Evolutionary conservation across 1,140 invertebrate species (phyloP), one percentile per base, ranked within the genome.

Genomic region (Bombus sibiricus): DNA sequence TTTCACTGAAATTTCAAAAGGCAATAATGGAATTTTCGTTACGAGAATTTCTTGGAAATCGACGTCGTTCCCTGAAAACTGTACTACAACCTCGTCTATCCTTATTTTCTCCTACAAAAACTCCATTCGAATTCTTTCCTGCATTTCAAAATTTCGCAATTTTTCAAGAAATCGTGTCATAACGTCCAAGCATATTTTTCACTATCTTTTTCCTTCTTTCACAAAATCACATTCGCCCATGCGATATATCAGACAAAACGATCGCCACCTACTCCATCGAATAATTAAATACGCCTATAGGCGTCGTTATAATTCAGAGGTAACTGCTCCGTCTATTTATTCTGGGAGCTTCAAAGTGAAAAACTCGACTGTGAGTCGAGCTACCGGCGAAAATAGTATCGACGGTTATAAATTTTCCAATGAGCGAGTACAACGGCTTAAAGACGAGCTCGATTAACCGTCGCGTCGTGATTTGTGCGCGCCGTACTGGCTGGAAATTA

Each of bases 361-460:
- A 53, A 22, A 22, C 47, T 53, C 47, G 6, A 22, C 47, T 18
- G 6, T 6, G 47, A 53, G 47, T 22, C 3, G 32, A 25, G 15
- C 15, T 8, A 6, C 41, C 5, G 3, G 39, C 12, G 25, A 47
- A 47, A 22, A 47, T 43, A 43, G 15, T 69, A 59, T 73, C 77
- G 57, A 34, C 0, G 25, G 41, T 28, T 64, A 47, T 62, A 64
- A 80, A 72, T 85, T 79, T 72, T 37, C 3, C 57, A 34, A 3
- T 8, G 43, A 74, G 3, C 69, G 6, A 47, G 47, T 43, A 22
- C 41, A 18, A 64, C 25, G 22, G 73, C 43, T 86, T 62, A 62
- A 71, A 71, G 73, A 71, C 62, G 64, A 83, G 59, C 39, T 32
- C 75, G 68, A 86, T 43, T 68, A 71, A 66, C 83, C 83, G 78